phyloP scores from a whole-genome alignment of 1,140 invertebrate species.

The Conus ventricosus region DNA sequence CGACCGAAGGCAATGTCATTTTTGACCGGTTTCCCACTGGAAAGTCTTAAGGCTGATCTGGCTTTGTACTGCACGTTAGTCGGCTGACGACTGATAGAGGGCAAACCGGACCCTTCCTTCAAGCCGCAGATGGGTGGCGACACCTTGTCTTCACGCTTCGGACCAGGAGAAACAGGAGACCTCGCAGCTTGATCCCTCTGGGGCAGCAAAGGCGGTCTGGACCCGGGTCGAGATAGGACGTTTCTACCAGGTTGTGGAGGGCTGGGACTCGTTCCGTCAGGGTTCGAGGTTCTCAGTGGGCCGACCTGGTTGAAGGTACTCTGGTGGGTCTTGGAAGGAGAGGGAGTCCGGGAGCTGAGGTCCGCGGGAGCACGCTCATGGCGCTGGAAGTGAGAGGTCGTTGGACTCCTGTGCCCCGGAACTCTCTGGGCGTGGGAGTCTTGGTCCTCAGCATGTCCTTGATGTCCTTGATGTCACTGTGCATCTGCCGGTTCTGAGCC shows the following conservation, averaged over 20 bases:
- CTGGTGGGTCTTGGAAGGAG: neutral
- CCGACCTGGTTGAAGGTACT: no score
- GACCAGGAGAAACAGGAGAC: neutral
- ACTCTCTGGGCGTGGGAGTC: neutral
- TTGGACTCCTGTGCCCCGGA: slow-evolving; percentile 10
- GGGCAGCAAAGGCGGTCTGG: neutral
- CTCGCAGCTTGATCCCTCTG: neutral
- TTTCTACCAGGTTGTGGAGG: no score
- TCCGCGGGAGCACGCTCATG: slow-evolving; percentile 12
- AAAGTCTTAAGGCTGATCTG: slow-evolving; percentile 22
- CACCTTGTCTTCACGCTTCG: neutral
- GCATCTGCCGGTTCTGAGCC: slow-evolving; percentile 63
- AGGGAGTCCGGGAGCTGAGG: neutral
- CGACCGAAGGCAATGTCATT: neutral
- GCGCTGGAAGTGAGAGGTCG: slow-evolving; percentile 16
- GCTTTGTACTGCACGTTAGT: neutral
- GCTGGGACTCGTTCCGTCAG: neutral
- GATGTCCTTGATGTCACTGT: slow-evolving; percentile 62
- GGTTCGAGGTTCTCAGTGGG: neutral
- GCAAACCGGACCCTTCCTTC: slow-evolving; percentile 8
- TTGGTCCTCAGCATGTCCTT: slow-evolving; percentile 56
- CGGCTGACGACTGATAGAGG: neutral
- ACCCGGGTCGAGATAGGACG: neutral
- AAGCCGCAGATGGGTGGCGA: slow-evolving; percentile 24
- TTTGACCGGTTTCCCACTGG: neutral